Conservation (phyloP, 1,140 invertebrate species). For the Drosophila lacertosa region DNA sequence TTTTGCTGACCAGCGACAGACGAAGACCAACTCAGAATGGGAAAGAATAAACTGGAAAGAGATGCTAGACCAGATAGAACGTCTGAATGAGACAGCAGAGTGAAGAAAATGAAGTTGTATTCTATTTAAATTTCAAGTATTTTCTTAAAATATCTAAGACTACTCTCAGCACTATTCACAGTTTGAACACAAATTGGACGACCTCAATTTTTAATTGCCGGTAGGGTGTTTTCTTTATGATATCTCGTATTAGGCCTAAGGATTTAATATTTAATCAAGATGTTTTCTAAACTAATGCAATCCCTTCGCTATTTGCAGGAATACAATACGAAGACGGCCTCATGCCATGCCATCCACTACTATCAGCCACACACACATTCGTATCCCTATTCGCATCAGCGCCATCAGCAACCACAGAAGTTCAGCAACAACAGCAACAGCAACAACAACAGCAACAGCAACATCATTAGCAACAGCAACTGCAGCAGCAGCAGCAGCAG, state of each 20-base stretch:
- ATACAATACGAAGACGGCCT: constrained; percentile 83
- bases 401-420: constrained; percentile 22
- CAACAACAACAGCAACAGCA: constrained; percentile 35
- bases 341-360: constrained; percentile 82
- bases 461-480: constrained; percentile 41
- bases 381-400: constrained; percentile 22
- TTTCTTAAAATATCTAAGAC: too few relatives aligned
- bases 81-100: neutral
- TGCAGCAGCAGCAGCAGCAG: constrained; percentile 24
- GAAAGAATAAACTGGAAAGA: neutral
- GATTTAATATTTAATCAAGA: too few relatives aligned
- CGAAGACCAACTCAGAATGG: neutral
- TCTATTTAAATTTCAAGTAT: too few relatives aligned
- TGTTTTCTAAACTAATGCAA: too few relatives aligned
- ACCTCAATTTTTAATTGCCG: too few relatives aligned
- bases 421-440: constrained; percentile 38
- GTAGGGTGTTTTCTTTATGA: too few relatives aligned
- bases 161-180: too few relatives aligned
- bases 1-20: constrained; percentile 30
- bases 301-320: constrained; percentile 58
- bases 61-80: neutral
- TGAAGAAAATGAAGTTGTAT: too few relatives aligned
- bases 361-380: constrained; percentile 61
- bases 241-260: too few relatives aligned
- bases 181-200: too few relatives aligned